Evolutionary conservation across 2,888 invertebrate species (phyloP), one percentile per base, ranked within the genome.

Genomic region (Chymomyza caudatula): DNA sequence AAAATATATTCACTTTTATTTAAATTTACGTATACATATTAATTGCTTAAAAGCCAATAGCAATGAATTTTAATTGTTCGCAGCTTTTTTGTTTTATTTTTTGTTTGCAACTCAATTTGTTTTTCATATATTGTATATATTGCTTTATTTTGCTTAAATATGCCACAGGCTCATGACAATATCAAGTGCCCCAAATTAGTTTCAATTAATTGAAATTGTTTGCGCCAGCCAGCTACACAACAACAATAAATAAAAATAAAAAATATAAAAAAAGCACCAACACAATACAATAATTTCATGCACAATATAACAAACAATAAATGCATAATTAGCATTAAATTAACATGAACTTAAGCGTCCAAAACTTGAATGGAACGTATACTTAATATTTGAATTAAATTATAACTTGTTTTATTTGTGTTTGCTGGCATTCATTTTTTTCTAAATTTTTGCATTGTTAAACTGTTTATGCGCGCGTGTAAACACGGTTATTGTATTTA

Each of bases 291-390:
- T 60, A 60, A 66, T 55, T 59, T 23, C 52, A 51, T 25, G 20
- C 23, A 60, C 52, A 55, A 59, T 37, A n/a, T 25, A 54, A 13
- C 55, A 65, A 29, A 53, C 42, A 2, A 62, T 60, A 60, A 66
- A 52, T 55, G 58, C 13, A 47, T 68, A 66, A 65, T 73, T 71
- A 49, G 49, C 15, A 61, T 66, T 47, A 52, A 64, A 65, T 72
- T 61, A 37, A 11, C 11, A 37, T 11, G 2, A 37, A 37, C 0
- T 11, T 2, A 13, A 37, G 29, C 29, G 11, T 37, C 29, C 11
- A 37, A 37, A 11, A 11, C 11, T 37, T 37, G 29, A 11, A 37
- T 37, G 29, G 29, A 37, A 37, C 11, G 29, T 29, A 37, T 11
- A 37, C 29, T 37, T 37, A 37, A 37, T 29, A 29, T 37, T 37